phyloP scores from a whole-genome alignment of 1,140 invertebrate species.

The Ips typographus region DNA sequence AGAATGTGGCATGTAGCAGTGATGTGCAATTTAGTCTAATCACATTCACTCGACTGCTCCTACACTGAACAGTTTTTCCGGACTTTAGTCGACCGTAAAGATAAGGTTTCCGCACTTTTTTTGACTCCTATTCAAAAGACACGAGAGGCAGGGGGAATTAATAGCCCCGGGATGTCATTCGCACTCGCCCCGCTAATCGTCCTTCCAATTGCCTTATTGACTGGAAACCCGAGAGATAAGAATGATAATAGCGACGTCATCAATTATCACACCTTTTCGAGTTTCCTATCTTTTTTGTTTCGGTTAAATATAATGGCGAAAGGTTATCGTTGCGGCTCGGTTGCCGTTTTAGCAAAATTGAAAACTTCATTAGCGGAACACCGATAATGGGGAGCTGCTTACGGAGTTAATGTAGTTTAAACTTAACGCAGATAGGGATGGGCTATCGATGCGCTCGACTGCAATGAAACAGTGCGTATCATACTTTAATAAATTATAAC shows the following conservation, averaged over 20 bases:
- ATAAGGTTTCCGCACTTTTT: neutral
- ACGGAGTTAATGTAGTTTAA: no score
- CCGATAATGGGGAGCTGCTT: neutral
- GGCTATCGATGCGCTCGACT: no score
- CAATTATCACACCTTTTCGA: slow-evolving; percentile 39
- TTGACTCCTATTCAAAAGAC: neutral
- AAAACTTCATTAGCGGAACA: slow-evolving; percentile 1
- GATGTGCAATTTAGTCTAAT: no score
- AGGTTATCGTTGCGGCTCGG: neutral
- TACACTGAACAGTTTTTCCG: no score
- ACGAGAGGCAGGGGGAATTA: neutral
- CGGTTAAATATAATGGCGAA: neutral
- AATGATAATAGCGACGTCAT: slow-evolving; percentile 41
- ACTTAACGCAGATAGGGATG: no score
- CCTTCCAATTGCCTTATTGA: slow-evolving; percentile 43
- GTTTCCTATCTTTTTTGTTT: slow-evolving; percentile 39
- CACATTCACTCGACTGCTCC: no score
- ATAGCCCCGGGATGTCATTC: slow-evolving; percentile 36
- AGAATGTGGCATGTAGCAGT: no score
- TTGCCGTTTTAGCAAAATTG: neutral
- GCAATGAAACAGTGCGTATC: no score
- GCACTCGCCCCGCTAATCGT: slow-evolving; percentile 37
- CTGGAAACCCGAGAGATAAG: slow-evolving; percentile 43
- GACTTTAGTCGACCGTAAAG: neutral
- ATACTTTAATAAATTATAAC: no score